Evolutionary conservation across 1,140 invertebrate species (phyloP).

Genomic region (Battus philenor): DNA sequence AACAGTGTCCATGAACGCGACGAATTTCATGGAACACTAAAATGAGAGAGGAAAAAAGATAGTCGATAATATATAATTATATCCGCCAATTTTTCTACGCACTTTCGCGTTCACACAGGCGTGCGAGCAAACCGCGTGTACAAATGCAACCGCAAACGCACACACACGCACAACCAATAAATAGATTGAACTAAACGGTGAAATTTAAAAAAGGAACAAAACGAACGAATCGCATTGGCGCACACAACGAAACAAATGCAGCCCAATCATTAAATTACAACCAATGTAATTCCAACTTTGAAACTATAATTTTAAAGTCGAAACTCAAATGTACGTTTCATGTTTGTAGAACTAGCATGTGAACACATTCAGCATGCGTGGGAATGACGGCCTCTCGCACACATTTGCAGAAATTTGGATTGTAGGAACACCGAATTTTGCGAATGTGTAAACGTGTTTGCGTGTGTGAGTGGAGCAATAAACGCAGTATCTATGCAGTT

Average conservation of each 20-base stretch:
- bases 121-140: conserved; percentile 25
- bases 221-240: conserved; percentile 61
- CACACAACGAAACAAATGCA: conserved; percentile 63
- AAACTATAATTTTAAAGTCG: conserved; percentile 20
- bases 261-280: conserved; percentile 61
- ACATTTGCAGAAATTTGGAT: conserved; percentile 56
- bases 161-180: conserved; percentile 66
- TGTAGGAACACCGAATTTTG: conserved; percentile 71
- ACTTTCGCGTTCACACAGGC: conserved; percentile 54
- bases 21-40: conserved; percentile 17
- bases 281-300: conserved; percentile 27
- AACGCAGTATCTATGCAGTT: conserved; percentile 55
- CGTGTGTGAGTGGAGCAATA: conserved; percentile 29
- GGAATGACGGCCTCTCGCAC: conserved; percentile 48
- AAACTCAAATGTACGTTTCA: conserved; percentile 24
- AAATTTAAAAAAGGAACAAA: conserved; percentile 76
- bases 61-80: conserved; percentile 52
- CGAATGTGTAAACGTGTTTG: conserved; percentile 19
- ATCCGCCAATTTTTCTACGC: conserved; percentile 71
- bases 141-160: conserved; percentile 44
- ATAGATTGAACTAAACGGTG: conserved; percentile 76
- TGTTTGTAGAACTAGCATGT: conserved; percentile 60
- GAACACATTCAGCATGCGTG: conserved; percentile 60
- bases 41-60: conserved; percentile 20
- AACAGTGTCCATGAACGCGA: conserved; percentile 3